Percentiles rank a stretch among this genome's conserved stretches.
These are phyloP conservation scores for Plutomurus gul DNA, from an alignment of 1,140 invertebrate species.

Conservation along the genomic window DNA sequence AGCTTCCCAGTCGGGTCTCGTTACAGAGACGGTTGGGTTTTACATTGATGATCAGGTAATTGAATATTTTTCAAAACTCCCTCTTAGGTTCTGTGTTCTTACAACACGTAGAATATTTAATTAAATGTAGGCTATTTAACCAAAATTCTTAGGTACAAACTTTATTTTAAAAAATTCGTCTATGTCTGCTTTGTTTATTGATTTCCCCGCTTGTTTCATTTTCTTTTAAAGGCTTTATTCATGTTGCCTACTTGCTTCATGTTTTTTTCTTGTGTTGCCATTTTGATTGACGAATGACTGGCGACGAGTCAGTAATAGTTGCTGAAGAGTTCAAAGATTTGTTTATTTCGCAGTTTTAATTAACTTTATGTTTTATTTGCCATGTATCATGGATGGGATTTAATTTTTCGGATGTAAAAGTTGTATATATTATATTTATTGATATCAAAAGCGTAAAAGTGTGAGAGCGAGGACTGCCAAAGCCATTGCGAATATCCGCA, in stretches of 20 bases:
- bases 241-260: neutral
- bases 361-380: neutral
- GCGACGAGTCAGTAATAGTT: no score
- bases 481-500: slow-evolving; percentile 25
- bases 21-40: slow-evolving; percentile 58
- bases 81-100: no score
- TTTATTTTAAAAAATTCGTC: neutral
- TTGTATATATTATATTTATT: slow-evolving; percentile 24
- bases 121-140: neutral
- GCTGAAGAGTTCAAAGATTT: no score
- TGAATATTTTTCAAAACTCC: no score
- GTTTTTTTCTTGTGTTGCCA: neutral
- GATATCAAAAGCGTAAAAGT: slow-evolving; percentile 13
- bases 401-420: neutral
- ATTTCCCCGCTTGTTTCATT: slow-evolving; percentile 24
- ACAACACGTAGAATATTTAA: no score
- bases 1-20: slow-evolving; percentile 59
- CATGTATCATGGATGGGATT: neutral
- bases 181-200: slow-evolving; percentile 1
- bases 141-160: neutral
- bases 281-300: neutral
- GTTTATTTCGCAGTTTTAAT: neutral
- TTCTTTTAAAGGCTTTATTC: neutral
- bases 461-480: slow-evolving; percentile 5
- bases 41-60: slow-evolving; percentile 52